Evolutionary conservation across 2,888 invertebrate genomes (phyloP), one percentile per base, ranked within the genome.

Genomic region (Eupithecia pulchellata): DNA sequence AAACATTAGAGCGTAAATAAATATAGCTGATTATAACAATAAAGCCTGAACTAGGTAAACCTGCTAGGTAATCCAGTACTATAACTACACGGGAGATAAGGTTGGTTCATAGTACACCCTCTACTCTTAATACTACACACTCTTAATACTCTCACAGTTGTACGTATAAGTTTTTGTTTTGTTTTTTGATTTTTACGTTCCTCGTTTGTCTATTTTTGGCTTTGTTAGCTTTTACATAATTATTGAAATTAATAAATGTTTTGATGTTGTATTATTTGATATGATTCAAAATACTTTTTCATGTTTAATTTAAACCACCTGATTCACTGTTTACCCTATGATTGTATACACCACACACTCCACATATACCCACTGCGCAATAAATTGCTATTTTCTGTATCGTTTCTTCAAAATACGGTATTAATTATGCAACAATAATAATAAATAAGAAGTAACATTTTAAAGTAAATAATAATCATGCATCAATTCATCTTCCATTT

Each of bases 401-500:
- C 29, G 29, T 17, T 29, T 29, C 14, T 29, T 57, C 29, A 17
- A 57, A 57, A 57, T 29, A 29, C 17, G 3, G 8, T 0, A 29
- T 57, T 57, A 8, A 29, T 57, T 0, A 30, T 58, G 17, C 29
- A 58, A 9, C 20, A 30, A 32, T 2, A n/a, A 60, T 1, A 30
- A 60, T 60, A 17, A n/a, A 29, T 17, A 64, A 11, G 66, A 70
- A 70, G 70, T 70, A 58, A 66, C 70, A 70, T 71, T 70, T 70
- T 29, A 2, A 66, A 66, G 34, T 62, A 55, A 6, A 17, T 17
- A 57, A 29, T 29, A 17, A 32, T 30, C n/a, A 60, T 32, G n/a
- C 32, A 32, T 58, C 30, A 29, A 4, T 60, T 32, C n/a, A 60
- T 30, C 13, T 52, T 52, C 11, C 52, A 52, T 52, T 42, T 25